phyloP scores from a whole-genome alignment of 2,888 invertebrate species.

The Patella depressa region DNA sequence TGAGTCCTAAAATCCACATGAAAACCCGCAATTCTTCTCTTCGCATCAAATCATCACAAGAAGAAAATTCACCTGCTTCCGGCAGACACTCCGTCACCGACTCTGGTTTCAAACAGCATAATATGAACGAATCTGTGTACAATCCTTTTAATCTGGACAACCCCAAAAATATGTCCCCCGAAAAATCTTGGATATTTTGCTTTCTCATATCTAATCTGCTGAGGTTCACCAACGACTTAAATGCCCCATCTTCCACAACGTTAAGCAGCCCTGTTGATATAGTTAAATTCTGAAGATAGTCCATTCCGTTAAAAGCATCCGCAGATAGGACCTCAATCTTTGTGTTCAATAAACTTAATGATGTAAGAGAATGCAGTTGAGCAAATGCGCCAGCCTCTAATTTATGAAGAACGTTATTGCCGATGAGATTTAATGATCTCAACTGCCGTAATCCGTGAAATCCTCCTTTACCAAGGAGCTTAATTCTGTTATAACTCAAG shows the following conservation, averaged over 20 bases:
- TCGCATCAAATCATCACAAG: constrained; percentile 45
- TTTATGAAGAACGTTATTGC: constrained; percentile 5
- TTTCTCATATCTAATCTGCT: constrained; percentile 1
- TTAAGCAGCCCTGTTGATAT: not conserved
- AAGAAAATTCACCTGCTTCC: constrained; percentile 36
- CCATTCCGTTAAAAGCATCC: constrained; percentile 9
- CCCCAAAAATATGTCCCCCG: constrained; percentile 9
- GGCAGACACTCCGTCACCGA: constrained; percentile 18
- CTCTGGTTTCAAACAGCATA: constrained; percentile 25
- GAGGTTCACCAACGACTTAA: not conserved
- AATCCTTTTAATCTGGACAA: constrained; percentile 17
- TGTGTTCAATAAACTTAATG: constrained; percentile 12
- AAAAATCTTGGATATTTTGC: constrained; percentile 5
- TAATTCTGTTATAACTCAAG: constrained; percentile 17
- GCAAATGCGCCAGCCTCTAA: not conserved
- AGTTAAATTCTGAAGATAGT: not conserved
- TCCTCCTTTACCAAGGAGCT: not conserved
- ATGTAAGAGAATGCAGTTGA: not conserved
- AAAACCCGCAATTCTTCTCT: constrained; percentile 36
- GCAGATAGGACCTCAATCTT: not conserved
- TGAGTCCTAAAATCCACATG: constrained; percentile 42
- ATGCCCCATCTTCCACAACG: constrained; percentile 8
- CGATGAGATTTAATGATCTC: constrained; percentile 12
- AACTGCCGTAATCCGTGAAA: constrained; percentile 14
- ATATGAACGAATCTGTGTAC: constrained; percentile 16